Percentiles rank a stretch among this genome's conserved stretches.
These are phyloP conservation scores for Mechanitis mazaeus DNA, from an alignment of 2,888 invertebrate genomes.

Conservation along the genomic window DNA sequence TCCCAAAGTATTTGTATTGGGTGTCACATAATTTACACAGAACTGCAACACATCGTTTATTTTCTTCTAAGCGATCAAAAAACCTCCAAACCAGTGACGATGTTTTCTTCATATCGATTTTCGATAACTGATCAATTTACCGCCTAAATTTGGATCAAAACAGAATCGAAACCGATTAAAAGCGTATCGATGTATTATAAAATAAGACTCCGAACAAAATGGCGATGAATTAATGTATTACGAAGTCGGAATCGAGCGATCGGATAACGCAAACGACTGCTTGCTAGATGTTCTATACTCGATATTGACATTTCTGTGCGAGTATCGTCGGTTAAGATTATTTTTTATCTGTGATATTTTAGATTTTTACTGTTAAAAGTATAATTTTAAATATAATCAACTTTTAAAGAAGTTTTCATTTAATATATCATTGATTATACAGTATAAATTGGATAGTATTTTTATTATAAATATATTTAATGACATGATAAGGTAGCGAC, in stretches of 20 bases:
- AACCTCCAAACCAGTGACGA: conserved; percentile 68
- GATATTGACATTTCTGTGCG: conserved; percentile 30
- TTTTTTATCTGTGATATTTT: conserved; percentile 20
- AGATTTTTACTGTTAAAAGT: neutral
- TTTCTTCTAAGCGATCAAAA: conserved; percentile 60
- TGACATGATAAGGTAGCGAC: too few relatives aligned
- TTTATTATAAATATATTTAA: too few relatives aligned
- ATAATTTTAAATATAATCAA: neutral
- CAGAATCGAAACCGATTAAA: conserved; percentile 48
- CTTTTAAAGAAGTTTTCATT: neutral
- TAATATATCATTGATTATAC: neutral
- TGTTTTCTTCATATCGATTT: conserved; percentile 62
- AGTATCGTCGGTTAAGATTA: conserved; percentile 24
- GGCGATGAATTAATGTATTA: conserved; percentile 40
- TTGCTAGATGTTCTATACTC: conserved; percentile 41
- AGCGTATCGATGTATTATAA: conserved; percentile 58
- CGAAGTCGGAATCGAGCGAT: conserved; percentile 40
- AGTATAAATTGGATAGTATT: too few relatives aligned
- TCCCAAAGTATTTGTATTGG: conserved; percentile 69
- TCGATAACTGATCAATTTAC: conserved; percentile 46
- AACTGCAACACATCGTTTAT: conserved; percentile 57
- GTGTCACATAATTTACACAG: conserved; percentile 69
- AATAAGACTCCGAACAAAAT: conserved; percentile 48
- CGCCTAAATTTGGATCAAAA: conserved; percentile 47
- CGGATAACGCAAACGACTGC: conserved; percentile 24